A percentile compares a stretch with the other conserved stretches of the same genome.
Conservation (phyloP, 2,888 invertebrate genomes). For the Phengaris arion region DNA sequence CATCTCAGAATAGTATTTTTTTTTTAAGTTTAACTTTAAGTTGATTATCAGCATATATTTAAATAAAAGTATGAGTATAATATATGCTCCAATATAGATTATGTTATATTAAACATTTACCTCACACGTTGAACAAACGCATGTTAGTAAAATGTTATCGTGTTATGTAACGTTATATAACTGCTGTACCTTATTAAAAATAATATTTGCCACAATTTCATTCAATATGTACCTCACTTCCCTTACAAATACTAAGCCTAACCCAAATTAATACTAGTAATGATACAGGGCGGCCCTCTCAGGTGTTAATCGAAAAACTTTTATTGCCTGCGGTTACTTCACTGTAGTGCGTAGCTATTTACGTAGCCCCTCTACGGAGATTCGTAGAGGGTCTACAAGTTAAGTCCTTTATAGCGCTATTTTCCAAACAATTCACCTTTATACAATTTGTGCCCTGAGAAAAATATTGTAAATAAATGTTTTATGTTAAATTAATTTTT, state of each 20-base stretch:
- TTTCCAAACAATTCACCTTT: not conserved
- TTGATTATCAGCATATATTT: no score
- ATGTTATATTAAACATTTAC: no score
- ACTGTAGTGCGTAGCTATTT: constrained; percentile 35
- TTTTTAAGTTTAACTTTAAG: no score
- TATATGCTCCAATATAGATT: no score
- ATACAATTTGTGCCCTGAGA: not conserved
- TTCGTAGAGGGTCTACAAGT: constrained; percentile 37
- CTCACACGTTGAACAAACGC: no score
- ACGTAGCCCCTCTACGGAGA: constrained; percentile 30
- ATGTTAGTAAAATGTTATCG: no score
- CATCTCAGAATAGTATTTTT: no score
- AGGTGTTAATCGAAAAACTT: constrained; percentile 50
- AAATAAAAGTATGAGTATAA: no score
- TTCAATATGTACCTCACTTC: not conserved
- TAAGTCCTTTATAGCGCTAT: constrained; percentile 33
- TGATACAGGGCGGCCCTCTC: constrained; percentile 31
- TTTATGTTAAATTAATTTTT: not conserved
- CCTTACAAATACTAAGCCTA: not conserved
- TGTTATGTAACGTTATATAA: no score
- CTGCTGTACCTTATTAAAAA: no score
- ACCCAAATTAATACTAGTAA: constrained; percentile 13
- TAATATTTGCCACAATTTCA: not conserved
- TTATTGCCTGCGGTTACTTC: constrained; percentile 40
- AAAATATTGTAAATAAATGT: not conserved